A percentile compares a stretch with the other conserved stretches of the same genome.
These are phyloP conservation scores for Schrankia costaestrigalis DNA, from an alignment of 2,888 invertebrate species.

Conservation along the genomic window DNA sequence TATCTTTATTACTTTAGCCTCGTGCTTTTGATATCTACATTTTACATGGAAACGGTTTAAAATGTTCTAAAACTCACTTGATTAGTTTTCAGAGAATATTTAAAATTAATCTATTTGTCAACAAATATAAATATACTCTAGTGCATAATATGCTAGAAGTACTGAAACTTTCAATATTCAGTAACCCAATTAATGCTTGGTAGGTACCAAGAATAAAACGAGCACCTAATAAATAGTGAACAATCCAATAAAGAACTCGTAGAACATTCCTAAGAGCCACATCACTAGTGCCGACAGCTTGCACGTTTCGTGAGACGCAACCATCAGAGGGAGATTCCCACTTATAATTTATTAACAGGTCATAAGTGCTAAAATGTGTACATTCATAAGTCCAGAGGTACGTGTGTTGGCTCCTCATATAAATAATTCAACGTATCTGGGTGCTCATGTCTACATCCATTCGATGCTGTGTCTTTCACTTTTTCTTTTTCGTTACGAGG, in stretches of 20 bases:
- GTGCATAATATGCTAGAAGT: no score
- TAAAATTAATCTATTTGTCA: no score
- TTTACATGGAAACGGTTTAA: no score
- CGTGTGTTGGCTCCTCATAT: constrained; percentile 56
- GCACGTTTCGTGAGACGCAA: constrained; percentile 53
- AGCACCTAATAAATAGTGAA: no score
- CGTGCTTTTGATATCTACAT: no score
- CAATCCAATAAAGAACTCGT: constrained; percentile 1
- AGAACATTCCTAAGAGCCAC: constrained; percentile 4
- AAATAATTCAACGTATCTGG: constrained; percentile 63
- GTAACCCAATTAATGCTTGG: no score
- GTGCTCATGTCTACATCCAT: constrained; percentile 44
- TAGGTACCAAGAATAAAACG: no score
- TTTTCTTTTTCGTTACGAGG: constrained; percentile 39
- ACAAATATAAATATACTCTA: no score
- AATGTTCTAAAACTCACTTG: no score
- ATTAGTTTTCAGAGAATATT: no score
- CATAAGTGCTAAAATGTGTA: constrained; percentile 79
- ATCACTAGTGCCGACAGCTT: constrained; percentile 18
- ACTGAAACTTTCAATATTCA: no score
- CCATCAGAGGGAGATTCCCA: constrained; percentile 58
- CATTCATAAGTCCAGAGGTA: constrained; percentile 67
- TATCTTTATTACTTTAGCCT: no score
- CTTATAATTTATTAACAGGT: constrained; percentile 76
- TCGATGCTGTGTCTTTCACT: constrained; percentile 49